Evolutionary conservation across 2,113 vertebrate genomes (phyloP).

Genomic region (Mixornis gularis): DNA sequence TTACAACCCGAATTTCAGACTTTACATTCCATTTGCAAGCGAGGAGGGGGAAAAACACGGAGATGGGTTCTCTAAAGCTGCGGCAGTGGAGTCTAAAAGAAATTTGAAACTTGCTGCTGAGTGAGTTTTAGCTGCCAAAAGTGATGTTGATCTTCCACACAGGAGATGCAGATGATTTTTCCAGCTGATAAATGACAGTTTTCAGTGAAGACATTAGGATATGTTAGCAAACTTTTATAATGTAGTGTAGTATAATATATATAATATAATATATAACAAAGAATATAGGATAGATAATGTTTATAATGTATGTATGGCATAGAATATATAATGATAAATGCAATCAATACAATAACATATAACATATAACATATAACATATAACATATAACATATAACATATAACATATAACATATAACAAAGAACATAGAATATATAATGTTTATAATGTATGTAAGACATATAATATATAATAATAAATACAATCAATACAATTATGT

Average conservation of each 20-base stretch:
- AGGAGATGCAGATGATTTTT: not conserved
- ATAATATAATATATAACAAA: no score
- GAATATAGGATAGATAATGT: no score
- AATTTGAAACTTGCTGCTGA: not conserved
- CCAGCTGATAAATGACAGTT: not conserved
- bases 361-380: not conserved
- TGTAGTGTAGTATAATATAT: no score
- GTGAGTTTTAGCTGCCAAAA: not conserved
- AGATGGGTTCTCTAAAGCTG: not conserved
- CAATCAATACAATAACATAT: not conserved
- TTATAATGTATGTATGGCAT: no score
- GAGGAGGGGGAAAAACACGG: rapidly evolving
- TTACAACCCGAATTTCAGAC: not conserved
- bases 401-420: no score
- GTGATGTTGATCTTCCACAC: rapidly evolving
- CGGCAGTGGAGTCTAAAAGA: not conserved
- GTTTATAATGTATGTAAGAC: no score
- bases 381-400: no score
- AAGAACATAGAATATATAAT: no score
- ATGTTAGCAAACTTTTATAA: not conserved
- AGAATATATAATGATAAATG: not conserved
- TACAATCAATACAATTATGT: not conserved
- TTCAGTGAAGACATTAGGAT: not conserved
- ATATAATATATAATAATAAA: not conserved
- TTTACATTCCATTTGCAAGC: rapidly evolving